These are phyloP conservation scores for Alces alces DNA, from an alignment of 2,113 vertebrate species.

Conservation along the genomic window DNA sequence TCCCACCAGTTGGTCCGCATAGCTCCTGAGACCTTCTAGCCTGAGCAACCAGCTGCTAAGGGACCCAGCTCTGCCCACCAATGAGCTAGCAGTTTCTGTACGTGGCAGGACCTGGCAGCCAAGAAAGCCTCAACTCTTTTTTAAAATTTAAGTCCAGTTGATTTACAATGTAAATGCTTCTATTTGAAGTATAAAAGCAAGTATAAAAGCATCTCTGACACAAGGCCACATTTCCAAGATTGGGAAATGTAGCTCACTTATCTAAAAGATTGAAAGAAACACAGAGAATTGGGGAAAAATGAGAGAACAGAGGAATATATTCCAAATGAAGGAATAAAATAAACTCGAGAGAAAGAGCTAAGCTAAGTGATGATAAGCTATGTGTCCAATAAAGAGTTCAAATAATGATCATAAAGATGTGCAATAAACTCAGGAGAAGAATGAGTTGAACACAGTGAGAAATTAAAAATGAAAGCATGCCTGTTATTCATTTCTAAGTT, in stretches of 20 bases:
- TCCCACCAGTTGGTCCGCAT: not conserved
- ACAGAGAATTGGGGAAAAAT: not conserved
- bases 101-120: not conserved
- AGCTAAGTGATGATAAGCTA: not conserved
- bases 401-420: not conserved
- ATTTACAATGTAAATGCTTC: not conserved
- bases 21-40: not conserved
- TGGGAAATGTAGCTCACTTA: not conserved
- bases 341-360: not conserved
- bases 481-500: not conserved
- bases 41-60: not conserved
- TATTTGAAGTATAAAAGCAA: not conserved
- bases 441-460: not conserved
- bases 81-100: not conserved
- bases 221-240: not conserved
- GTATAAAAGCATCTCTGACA: not conserved
- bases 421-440: not conserved
- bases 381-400: not conserved
- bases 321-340: not conserved
- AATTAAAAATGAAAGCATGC: not conserved
- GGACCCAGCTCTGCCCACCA: not conserved
- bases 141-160: not conserved
- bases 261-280: not conserved
- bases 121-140: not conserved
- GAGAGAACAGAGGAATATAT: not conserved